Base-by-base conservation (phyloP, 2,888 invertebrate genomes). In the Drosophila dives region DNA sequence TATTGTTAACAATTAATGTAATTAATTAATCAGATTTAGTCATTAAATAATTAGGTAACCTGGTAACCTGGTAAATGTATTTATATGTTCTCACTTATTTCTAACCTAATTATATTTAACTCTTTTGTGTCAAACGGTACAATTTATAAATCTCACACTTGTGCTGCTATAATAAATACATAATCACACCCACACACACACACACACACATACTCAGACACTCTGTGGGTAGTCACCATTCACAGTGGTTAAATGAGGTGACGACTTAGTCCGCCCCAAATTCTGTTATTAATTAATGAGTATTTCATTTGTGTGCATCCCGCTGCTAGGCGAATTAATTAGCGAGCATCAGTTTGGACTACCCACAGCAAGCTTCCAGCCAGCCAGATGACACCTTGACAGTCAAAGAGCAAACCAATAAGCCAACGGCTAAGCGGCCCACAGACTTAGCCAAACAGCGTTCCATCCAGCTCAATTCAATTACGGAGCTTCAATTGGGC, bases 271-370 rank as follows among this genome's bases (percentile, higher is more conserved):
- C 40, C 55, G 48, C 33, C 38, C 38, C 49, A 45, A 81, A 87
- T 81, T 78, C 78, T 72, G 63, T 67, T 78, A 71, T 73, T 75
- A 81, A 83, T 83, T 83, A 87, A 81, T 81, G 70, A 71, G 58
- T 75, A 63, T 70, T 65, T 71, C 70, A 63, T 70, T 72, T 58
- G 60, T 38, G 59, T 58, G 45, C 63, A 64, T 56, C 42, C 29
- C 54, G 42, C 42, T 54, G 38, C 26, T 34, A 12, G 51, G n/a
- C 51, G 36, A 64, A 71, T 61, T 83, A 81, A 87, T 82, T 82
- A 82, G 72, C 62, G 48, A 20, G 15, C 66, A 56, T 53, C 48
- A 64, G 59, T 54, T 61, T 68, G 48, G 48, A 3, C 61, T 15
- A 15, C n/a, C 38, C 58, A 48, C 26, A 20, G 53, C 12, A 36